Conservation (phyloP, 2,797 vertebrate species). For the Echeneis naucrates region DNA sequence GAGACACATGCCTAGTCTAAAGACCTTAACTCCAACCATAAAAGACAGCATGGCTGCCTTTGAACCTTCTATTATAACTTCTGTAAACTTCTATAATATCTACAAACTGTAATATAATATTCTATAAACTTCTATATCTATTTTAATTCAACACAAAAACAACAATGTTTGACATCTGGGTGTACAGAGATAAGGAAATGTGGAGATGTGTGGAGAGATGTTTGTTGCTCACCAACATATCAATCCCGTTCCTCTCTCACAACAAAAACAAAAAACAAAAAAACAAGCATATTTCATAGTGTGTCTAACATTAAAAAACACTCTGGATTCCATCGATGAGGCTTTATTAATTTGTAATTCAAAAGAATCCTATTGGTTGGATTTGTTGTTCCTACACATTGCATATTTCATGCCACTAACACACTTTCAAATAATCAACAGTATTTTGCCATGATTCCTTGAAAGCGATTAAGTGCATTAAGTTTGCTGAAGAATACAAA, state of each 20-base stretch:
- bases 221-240: neutral
- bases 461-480: slow-evolving; percentile 72
- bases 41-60: neutral
- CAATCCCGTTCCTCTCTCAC: neutral
- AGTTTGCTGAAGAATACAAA: slow-evolving; percentile 69
- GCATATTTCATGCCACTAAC: slow-evolving; percentile 40
- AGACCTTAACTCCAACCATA: neutral
- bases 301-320: neutral
- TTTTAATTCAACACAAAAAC: neutral
- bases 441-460: slow-evolving; percentile 62
- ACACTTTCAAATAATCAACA: slow-evolving; percentile 63
- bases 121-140: no score
- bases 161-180: neutral
- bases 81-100: no score
- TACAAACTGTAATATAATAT: no score
- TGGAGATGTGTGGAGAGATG: no score
- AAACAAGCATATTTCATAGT: neutral
- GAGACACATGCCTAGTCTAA: neutral
- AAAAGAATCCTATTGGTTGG: slow-evolving; percentile 26
- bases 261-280: neutral
- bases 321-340: slow-evolving; percentile 11
- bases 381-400: slow-evolving; percentile 59
- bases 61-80: no score
- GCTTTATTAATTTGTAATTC: slow-evolving; percentile 33
- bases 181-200: neutral